These are phyloP conservation scores for rabbit (Oryctolagus cuniculus) DNA, from an alignment of 2,113 vertebrate species.

Conservation along the genomic window mOryCun1.1 NC_091440.1:9700001-9700500, in stretches of 20 bases:
- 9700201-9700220: background rate
- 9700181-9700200: background rate
- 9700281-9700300: background rate
- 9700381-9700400: background rate
- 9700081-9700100: background rate
- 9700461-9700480: background rate
- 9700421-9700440: background rate
- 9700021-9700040: constrained; percentile 16
- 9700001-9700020: background rate
- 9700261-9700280: background rate
- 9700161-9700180: background rate
- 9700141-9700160: background rate
- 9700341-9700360: background rate
- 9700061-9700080: background rate
- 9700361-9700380: background rate
- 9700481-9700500: background rate
- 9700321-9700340: background rate
- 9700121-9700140: background rate
- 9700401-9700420: background rate
- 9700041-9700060: background rate
- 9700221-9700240: background rate
- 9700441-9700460: background rate
- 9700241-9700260: background rate
- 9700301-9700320: background rate
- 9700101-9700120: background rate